A percentile compares a stretch with the other conserved stretches of the same genome.
Evolutionary conservation across 2,113 vertebrate species (phyloP).

Genomic region (Quiscalus mexicanus): DNA sequence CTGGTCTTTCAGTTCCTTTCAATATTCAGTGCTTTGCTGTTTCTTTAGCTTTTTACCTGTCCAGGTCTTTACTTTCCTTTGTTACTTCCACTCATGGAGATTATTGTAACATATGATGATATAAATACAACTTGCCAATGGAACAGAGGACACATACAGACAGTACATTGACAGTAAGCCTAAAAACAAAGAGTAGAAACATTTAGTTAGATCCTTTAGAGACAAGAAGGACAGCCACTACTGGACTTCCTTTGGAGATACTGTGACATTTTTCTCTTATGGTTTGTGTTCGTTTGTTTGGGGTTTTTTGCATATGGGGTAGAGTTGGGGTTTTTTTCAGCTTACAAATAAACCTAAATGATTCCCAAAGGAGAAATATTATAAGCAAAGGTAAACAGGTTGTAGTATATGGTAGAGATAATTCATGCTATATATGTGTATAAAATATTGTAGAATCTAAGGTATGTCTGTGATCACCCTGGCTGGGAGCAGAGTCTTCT

Average conservation of each 20-base stretch:
- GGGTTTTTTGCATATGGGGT: background rate
- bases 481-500: too few relatives aligned
- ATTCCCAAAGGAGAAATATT: background rate
- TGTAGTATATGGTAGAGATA: too few relatives aligned
- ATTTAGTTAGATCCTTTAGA: background rate
- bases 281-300: background rate
- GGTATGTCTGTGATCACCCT: too few relatives aligned
- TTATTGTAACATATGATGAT: background rate
- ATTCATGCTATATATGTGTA: too few relatives aligned
- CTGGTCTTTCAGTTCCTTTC: background rate
- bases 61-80: background rate
- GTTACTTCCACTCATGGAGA: rapidly evolving
- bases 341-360: background rate
- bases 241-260: background rate
- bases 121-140: background rate
- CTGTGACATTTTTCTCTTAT: background rate
- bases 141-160: background rate
- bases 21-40: background rate
- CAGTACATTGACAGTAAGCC: background rate
- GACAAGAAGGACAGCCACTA: background rate
- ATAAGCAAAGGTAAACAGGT: background rate
- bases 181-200: background rate
- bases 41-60: background rate
- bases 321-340: background rate
- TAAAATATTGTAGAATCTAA: too few relatives aligned